phyloP scores from a whole-genome alignment of 1,140 invertebrate species.

The Temnothorax nylanderi region DNA sequence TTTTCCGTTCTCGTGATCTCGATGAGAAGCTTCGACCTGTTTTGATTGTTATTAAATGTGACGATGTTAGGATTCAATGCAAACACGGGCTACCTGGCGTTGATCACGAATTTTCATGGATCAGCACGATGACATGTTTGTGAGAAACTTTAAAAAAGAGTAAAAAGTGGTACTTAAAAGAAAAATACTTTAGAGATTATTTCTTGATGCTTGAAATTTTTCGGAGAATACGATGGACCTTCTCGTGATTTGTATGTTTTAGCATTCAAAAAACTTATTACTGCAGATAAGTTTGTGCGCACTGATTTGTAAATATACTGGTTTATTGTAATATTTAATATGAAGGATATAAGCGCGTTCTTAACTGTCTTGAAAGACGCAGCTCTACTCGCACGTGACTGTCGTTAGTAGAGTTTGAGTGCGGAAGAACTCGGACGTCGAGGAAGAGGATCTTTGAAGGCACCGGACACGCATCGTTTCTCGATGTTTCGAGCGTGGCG shows the following conservation, averaged over 20 bases:
- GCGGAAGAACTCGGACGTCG: constrained; percentile 17
- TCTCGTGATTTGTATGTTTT: constrained; percentile 29
- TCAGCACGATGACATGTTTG: background rate
- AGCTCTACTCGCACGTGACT: background rate
- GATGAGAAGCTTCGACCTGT: constrained; percentile 21
- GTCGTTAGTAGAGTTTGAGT: constrained; percentile 14
- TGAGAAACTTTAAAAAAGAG: background rate
- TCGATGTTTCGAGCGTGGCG: constrained; percentile 74
- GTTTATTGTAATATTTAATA: constrained; percentile 25
- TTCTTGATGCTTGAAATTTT: background rate
- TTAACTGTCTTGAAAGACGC: background rate
- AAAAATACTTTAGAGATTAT: background rate
- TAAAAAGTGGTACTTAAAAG: background rate
- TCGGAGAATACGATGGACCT: background rate
- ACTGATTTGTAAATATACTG: background rate
- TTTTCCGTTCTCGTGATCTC: background rate
- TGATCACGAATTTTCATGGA: background rate
- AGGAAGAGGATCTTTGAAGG: constrained; percentile 74
- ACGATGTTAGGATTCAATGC: constrained; percentile 42
- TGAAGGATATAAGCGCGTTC: background rate
- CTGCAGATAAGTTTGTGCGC: background rate
- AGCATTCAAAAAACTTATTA: background rate
- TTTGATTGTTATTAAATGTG: background rate
- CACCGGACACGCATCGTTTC: constrained; percentile 77
- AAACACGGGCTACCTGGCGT: constrained; percentile 55